Conservation (phyloP, 2,888 invertebrate species). For the Cylloceria caligata region DNA sequence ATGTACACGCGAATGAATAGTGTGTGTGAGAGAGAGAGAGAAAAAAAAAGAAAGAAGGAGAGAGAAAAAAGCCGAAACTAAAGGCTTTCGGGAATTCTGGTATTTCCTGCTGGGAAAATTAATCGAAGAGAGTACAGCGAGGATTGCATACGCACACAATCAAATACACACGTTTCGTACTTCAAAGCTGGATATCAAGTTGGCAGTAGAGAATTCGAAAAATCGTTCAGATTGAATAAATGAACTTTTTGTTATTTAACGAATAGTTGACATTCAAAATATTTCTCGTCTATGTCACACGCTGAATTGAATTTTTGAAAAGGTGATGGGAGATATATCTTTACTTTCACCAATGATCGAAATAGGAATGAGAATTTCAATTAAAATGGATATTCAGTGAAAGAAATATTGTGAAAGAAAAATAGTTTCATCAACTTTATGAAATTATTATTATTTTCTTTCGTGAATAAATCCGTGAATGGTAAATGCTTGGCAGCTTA, state of each 20-base stretch:
- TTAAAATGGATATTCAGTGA: neutral
- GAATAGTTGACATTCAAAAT: neutral
- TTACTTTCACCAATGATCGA: neutral
- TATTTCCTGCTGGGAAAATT: conserved; percentile 51
- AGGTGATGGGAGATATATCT: too few relatives aligned
- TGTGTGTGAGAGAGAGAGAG: conserved; percentile 20
- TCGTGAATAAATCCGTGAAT: too few relatives aligned
- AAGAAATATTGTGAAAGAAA: neutral
- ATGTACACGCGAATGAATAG: conserved; percentile 40
- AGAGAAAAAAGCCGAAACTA: conserved; percentile 32
- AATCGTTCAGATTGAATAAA: conserved; percentile 35
- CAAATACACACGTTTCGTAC: conserved; percentile 42
- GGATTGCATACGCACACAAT: conserved; percentile 17
- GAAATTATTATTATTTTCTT: too few relatives aligned
- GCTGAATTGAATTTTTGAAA: neutral
- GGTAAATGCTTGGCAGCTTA: too few relatives aligned
- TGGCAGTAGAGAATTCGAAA: conserved; percentile 12
- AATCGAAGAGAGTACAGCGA: conserved; percentile 61
- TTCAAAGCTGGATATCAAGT: conserved; percentile 52
- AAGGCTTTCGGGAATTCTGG: conserved; percentile 18
- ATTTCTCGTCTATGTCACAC: neutral
- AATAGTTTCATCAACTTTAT: too few relatives aligned
- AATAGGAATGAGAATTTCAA: neutral
- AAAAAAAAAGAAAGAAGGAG: conserved; percentile 25
- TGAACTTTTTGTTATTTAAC: conserved; percentile 21